phyloP scores from a whole-genome alignment of 2,888 invertebrate species.

The Agrochola litura region DNA sequence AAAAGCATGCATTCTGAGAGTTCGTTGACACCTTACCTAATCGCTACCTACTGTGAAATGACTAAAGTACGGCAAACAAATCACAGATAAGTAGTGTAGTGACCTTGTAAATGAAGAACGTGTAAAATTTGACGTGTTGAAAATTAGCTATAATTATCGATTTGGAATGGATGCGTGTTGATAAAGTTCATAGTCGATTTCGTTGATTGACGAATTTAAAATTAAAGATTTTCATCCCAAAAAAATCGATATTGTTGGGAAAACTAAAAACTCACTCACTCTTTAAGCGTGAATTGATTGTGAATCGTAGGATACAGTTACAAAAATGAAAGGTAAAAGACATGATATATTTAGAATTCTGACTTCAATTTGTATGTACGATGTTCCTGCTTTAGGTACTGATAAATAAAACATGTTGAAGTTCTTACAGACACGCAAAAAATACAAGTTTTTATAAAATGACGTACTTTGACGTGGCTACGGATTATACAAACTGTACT shows the following conservation, averaged over 20 bases:
- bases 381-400: neutral
- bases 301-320: neutral
- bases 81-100: conserved; percentile 13
- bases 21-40: conserved; percentile 46
- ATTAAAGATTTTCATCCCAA: neutral
- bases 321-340: neutral
- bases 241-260: neutral
- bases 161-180: neutral
- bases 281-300: neutral
- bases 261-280: neutral
- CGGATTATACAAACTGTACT: conserved; percentile 2
- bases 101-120: conserved; percentile 30
- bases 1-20: conserved; percentile 28
- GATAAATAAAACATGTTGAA: conserved; percentile 9
- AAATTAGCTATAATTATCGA: conserved; percentile 4
- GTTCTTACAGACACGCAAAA: conserved; percentile 7
- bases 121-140: neutral
- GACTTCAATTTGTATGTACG: neutral
- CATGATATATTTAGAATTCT: neutral
- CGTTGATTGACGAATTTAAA: neutral
- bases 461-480: neutral
- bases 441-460: neutral
- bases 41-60: conserved; percentile 8
- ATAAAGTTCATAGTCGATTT: neutral
- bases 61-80: conserved; percentile 6